Evolutionary conservation across 2,113 vertebrate genomes (phyloP).

Genomic region (Axis porcinus): DNA sequence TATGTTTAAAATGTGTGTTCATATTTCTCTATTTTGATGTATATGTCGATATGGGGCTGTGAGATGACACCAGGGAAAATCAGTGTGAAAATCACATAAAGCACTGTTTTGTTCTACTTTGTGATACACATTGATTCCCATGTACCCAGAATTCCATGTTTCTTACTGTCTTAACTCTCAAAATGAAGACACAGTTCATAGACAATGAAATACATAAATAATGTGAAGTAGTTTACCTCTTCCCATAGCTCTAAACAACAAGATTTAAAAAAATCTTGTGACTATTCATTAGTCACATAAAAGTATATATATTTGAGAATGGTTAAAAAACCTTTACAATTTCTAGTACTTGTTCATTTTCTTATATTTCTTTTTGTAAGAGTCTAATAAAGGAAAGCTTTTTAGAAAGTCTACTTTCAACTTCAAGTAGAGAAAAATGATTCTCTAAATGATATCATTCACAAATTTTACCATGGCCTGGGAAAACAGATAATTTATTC

Average conservation of each 20-base stretch:
- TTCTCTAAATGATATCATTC: not conserved
- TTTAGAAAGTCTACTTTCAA: conserved; percentile 25
- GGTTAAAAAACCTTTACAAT: not conserved
- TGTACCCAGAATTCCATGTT: not conserved
- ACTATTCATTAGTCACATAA: not conserved
- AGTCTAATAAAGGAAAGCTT: not conserved
- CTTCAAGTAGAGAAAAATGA: conserved; percentile 4
- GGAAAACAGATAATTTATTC: conserved; percentile 16
- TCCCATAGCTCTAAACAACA: not conserved
- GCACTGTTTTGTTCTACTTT: not conserved
- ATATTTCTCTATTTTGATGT: not conserved
- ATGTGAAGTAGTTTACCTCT: not conserved
- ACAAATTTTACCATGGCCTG: not conserved
- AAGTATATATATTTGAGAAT: not conserved
- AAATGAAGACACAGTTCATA: not conserved
- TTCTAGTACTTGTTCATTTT: not conserved
- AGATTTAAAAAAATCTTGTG: not conserved
- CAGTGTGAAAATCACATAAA: not conserved
- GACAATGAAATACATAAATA: not conserved
- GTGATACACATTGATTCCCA: not conserved
- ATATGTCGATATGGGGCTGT: not conserved
- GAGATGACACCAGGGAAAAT: not conserved
- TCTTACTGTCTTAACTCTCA: not conserved
- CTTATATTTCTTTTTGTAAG: not conserved
- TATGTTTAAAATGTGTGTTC: not conserved